Evolutionary conservation across 1,140 invertebrate genomes (phyloP).

Genomic region (Asbolus verrucosus): DNA sequence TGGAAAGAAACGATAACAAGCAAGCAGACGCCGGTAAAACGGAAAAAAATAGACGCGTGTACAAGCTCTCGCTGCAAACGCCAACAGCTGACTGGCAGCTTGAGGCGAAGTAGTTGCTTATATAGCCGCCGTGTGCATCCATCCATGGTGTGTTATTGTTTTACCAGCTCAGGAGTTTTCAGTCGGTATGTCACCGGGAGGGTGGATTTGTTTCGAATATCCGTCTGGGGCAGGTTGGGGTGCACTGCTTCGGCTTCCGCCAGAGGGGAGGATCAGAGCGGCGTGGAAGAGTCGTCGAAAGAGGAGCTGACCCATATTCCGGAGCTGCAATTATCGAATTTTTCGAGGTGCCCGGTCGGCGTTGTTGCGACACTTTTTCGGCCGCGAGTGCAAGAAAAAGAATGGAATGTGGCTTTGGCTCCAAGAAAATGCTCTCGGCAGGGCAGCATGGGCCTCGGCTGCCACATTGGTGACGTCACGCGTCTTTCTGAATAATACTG

Average conservation of each 20-base stretch:
- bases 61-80: conserved; percentile 36
- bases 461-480: too few relatives aligned
- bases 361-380: neutral
- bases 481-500: too few relatives aligned
- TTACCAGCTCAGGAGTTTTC: conserved; percentile 6
- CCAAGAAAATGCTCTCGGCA: conserved; percentile 6
- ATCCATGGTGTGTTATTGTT: conserved; percentile 32
- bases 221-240: neutral
- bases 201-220: neutral
- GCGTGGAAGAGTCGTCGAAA: too few relatives aligned
- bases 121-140: conserved; percentile 45
- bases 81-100: conserved; percentile 48
- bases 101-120: conserved; percentile 44
- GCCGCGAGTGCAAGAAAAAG: conserved; percentile 12
- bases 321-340: neutral
- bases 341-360: neutral
- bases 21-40: conserved; percentile 26
- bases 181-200: neutral
- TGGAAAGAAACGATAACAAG: conserved; percentile 32
- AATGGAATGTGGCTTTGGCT: conserved; percentile 7
- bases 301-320: conserved; percentile 16
- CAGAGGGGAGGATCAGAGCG: too few relatives aligned
- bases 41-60: conserved; percentile 8
- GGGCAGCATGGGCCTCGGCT: neutral
- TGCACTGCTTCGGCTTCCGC: conserved; percentile 19